Conservation (phyloP, 2,888 invertebrate genomes). For the Cyclophora punctaria region DNA sequence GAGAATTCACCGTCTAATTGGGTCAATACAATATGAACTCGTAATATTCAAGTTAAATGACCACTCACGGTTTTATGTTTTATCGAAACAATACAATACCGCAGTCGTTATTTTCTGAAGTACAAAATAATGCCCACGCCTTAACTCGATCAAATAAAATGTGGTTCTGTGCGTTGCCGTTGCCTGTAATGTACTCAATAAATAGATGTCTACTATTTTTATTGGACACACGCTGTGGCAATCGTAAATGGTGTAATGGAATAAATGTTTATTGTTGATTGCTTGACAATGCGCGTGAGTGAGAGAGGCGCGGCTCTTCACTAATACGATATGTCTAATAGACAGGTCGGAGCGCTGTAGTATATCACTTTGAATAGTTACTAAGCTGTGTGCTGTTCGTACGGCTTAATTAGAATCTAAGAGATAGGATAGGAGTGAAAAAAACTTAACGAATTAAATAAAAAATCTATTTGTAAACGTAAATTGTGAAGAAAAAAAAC, state of each 20-base stretch:
- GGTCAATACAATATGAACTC: constrained; percentile 9
- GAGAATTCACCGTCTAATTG: constrained; percentile 16
- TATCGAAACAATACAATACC: constrained; percentile 8
- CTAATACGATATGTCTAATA: too few relatives aligned
- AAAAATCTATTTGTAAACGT: too few relatives aligned
- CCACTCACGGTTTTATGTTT: constrained; percentile 14
- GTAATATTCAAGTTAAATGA: constrained; percentile 11
- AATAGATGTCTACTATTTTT: constrained; percentile 25
- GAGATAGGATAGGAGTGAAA: too few relatives aligned
- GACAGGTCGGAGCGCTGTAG: too few relatives aligned
- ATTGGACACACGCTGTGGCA: constrained; percentile 48
- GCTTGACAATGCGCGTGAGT: constrained; percentile 60
- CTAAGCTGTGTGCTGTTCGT: too few relatives aligned
- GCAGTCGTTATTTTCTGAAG: constrained; percentile 11
- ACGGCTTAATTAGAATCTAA: too few relatives aligned
- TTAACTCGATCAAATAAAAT: too few relatives aligned
- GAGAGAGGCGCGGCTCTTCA: constrained; percentile 18
- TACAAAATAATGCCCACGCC: too few relatives aligned
- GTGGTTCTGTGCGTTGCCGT: too few relatives aligned
- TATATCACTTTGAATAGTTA: constrained; percentile 7
- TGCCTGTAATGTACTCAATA: not conserved
- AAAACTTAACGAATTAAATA: too few relatives aligned
- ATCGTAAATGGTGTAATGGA: constrained; percentile 61
- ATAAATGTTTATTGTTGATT: constrained; percentile 53
- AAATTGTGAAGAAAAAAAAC: constrained; percentile 1